Percentiles rank a stretch among this genome's conserved stretches.
These are phyloP conservation scores for Stichodactyla mertensii DNA, from an alignment of 64 coral and sea anemone species.

Conservation along the genomic window DNA sequence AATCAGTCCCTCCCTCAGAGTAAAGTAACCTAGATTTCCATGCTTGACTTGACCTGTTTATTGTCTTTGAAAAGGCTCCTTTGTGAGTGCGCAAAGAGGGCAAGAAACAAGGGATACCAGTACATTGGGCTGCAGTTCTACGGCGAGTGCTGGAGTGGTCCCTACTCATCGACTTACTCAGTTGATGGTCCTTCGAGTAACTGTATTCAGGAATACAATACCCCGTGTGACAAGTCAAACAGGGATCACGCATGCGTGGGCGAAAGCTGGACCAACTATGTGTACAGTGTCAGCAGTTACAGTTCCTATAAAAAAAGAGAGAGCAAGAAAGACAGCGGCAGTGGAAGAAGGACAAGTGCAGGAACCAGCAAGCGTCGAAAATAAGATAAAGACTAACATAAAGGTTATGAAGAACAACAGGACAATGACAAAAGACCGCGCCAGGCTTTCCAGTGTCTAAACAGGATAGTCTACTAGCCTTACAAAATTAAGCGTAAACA, in stretches of 20 bases:
- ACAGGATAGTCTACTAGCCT: too few relatives aligned
- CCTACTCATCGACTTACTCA: neutral
- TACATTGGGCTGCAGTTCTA: slow-evolving; percentile 27
- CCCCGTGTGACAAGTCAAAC: neutral
- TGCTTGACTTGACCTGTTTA: neutral
- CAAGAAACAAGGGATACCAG: neutral
- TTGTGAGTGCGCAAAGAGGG: slow-evolving; percentile 14
- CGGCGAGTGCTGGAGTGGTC: slow-evolving; percentile 28
- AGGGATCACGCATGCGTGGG: neutral
- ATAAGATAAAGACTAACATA: too few relatives aligned
- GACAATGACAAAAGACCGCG: too few relatives aligned
- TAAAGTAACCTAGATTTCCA: neutral
- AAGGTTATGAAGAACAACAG: too few relatives aligned
- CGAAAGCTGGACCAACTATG: neutral
- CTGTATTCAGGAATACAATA: neutral
- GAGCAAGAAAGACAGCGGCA: too few relatives aligned
- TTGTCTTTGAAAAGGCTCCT: neutral
- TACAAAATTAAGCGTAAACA: too few relatives aligned
- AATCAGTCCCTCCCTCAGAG: neutral
- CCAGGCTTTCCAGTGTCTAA: too few relatives aligned
- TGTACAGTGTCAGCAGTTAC: neutral
- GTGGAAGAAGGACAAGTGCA: too few relatives aligned
- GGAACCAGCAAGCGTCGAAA: too few relatives aligned
- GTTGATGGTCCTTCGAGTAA: neutral
- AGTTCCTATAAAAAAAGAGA: too few relatives aligned